Evolutionary conservation across 2,797 vertebrate genomes (phyloP), one percentile per base, ranked within the genome.

Genomic region (Poeciliopsis paucimaculata): DNA sequence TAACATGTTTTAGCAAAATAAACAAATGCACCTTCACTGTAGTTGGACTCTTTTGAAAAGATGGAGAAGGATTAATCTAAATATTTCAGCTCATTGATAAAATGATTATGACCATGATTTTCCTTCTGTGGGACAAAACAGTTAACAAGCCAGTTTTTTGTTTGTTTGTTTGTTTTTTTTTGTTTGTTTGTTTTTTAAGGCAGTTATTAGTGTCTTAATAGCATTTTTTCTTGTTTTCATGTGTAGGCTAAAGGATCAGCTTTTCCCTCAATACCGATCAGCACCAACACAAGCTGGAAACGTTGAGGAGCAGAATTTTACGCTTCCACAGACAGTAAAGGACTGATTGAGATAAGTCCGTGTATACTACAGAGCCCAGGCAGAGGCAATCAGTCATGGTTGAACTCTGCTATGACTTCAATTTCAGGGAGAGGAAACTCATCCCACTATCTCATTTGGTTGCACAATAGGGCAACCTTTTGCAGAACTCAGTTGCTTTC

Each of bases 351-450:
- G 83, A 88, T 78, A 77, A 82, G 88, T 88, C 80, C 78, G 47
- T 73, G 76, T 82, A 71, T 84, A 87, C 57, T 77, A 68, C 66
- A 26, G 75, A 76, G 85, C 80, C 78, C 5, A 57, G 89, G 86
- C 87, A 86, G 80, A 93, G 82, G 79, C 86, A 89, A 92, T 94
- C 90, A 89, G 89, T 91, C 87, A 92, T 88, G 84, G 83, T 78
- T 91, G 83, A 93, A 86, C 83, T 90, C 73, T 83, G 82, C 84
- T 78, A 85, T 64, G 84, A 92, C 90, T 92, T 90, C 85, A 91
- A 87, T 91, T 92, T 87, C 85, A 47, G 77, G 11, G 77, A 86
- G 86, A 84, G 81, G 78, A 91, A 90, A 83, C 79, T 75, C 87
- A 88, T 90, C 86, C 79, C 74, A 66, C 84, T 76, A 79, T 85